These are phyloP conservation scores for Heliconius hermathena DNA, from an alignment of 1,140 invertebrate genomes.

Conservation along the genomic window DNA sequence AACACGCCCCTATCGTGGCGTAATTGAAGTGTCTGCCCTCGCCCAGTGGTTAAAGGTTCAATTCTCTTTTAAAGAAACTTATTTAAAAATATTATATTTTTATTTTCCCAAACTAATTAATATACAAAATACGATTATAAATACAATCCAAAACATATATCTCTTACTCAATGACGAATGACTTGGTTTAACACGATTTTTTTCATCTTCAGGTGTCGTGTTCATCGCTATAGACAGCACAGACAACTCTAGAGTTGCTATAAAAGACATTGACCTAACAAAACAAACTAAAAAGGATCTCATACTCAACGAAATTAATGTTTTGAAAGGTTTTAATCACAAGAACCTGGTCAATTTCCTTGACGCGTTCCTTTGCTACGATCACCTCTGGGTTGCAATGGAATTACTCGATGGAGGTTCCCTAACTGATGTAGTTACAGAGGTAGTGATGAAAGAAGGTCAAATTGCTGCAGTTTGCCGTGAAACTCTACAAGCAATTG, in stretches of 20 bases:
- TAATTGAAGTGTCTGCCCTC: neutral
- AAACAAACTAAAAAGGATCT: constrained; percentile 97
- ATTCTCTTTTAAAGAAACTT: neutral
- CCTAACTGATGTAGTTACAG: constrained; percentile 98
- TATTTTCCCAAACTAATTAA: too few species aligned
- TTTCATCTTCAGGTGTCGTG: constrained; percentile 87
- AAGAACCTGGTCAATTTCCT: constrained; percentile 98
- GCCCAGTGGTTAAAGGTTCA: neutral
- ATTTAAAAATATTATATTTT: too few species aligned
- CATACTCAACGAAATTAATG: constrained; percentile 97
- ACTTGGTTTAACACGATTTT: neutral
- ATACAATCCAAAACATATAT: too few species aligned
- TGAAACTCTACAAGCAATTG: constrained; percentile 95
- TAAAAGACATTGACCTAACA: constrained; percentile 97
- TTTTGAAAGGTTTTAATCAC: constrained; percentile 96
- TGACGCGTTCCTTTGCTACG: constrained; percentile 93
- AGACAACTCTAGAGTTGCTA: constrained; percentile 91
- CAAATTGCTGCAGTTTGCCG: constrained; percentile 98
- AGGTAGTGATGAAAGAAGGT: constrained; percentile 98
- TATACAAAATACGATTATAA: too few species aligned
- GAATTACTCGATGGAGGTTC: constrained; percentile 97
- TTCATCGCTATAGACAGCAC: constrained; percentile 93
- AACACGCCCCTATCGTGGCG: neutral
- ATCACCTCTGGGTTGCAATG: constrained; percentile 97
- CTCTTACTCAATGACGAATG: too few species aligned